These are phyloP conservation scores for Hydropotes inermis DNA, from an alignment of 2,113 vertebrate species.

Conservation along the genomic window DNA sequence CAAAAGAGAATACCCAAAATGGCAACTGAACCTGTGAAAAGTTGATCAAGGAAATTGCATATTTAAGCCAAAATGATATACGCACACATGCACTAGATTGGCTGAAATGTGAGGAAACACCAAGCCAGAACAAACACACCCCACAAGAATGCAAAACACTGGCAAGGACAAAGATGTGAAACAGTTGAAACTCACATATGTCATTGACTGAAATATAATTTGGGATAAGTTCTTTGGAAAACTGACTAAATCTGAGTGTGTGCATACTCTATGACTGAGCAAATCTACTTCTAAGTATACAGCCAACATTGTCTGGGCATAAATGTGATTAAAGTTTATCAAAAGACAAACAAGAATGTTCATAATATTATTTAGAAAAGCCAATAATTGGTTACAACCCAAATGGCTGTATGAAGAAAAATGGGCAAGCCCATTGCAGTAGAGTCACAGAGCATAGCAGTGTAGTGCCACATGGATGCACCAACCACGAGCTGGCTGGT, in stretches of 20 bases:
- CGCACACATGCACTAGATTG: neutral
- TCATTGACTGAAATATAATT: neutral
- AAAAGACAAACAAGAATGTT: neutral
- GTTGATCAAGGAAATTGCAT: neutral
- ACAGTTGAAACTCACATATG: neutral
- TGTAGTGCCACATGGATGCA: neutral
- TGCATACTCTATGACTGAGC: neutral
- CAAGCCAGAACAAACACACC: neutral
- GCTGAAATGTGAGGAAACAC: neutral
- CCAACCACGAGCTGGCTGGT: too few relatives aligned
- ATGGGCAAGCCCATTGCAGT: neutral
- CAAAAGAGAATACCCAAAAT: neutral
- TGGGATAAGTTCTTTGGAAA: neutral
- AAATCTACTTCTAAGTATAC: neutral
- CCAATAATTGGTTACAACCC: neutral
- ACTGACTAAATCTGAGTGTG: neutral
- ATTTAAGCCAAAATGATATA: neutral
- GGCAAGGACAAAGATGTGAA: neutral
- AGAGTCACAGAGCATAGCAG: accelerated
- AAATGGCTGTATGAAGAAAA: neutral
- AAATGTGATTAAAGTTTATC: neutral
- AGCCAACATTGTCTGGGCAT: neutral
- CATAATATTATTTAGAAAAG: neutral
- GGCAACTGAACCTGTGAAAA: neutral
- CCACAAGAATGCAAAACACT: neutral